Base-by-base conservation (phyloP, 53 echinoderm and acorn worm genomes). In the Temnopleurus reevesii region DNA sequence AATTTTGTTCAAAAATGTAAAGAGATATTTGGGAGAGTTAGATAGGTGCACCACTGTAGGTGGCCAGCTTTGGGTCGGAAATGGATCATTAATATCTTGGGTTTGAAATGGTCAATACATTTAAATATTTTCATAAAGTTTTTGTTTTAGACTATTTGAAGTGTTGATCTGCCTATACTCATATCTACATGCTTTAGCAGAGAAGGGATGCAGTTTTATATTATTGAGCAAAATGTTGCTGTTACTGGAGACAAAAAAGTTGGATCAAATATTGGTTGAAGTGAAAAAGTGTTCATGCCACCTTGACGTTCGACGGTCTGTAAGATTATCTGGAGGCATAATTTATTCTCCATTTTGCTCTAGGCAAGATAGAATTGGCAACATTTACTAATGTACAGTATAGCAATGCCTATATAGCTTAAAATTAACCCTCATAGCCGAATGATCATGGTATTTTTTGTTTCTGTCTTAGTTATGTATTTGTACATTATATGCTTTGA, bases 401-500 rank as follows among this genome's bases (percentile, higher is more conserved):
- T 71, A 71, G 71, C 41, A n/a, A 71, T 38, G 43, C 71, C 19
- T 71, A 71, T 71, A 71, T 19, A 71, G 43, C 41, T 71, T 58
- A 63, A 41, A 23, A 38, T 38, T 38, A 71, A 36, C 71, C 71
- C 21, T 60, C 41, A 38, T 71, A 38, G 19, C 41, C 21, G 27
- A 21, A 71, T 71, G 71, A n/a, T 71, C 36, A 0, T 8, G 71
- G 36, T 36, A 41, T 71, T 38, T 31, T 71, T 71, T 33, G 30
- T 71, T 71, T 41, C 71, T 71, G 71, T 71, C 41, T 71, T 71
- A 71, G 71, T 71, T 10, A 41, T 71, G 71, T 71, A 71, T 71
- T 66, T 71, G 71, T 71, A 71, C 71, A 71, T 71, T 71, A 71
- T 71, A 71, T 71, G 71, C 71, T 71, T 71, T 71, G n/a, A 19